phyloP scores from a whole-genome alignment of 2,113 vertebrate genomes.

The Dipodomys stephensi region DNA sequence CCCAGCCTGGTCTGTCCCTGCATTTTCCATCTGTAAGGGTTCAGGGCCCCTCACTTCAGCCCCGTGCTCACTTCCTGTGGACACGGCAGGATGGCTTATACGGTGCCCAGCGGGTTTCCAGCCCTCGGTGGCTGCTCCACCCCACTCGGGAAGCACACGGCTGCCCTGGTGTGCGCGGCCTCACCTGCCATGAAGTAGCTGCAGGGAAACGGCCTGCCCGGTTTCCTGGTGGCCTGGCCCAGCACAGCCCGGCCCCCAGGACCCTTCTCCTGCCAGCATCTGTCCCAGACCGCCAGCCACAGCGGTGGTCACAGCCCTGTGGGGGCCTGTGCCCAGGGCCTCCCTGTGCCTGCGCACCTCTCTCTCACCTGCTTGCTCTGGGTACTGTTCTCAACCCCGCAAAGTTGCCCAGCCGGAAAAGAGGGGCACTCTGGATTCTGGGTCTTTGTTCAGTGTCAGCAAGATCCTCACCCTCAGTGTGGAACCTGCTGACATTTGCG shows the following conservation, averaged over 20 bases:
- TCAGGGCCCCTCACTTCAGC: accelerated
- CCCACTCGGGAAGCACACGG: background rate
- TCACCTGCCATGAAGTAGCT: background rate
- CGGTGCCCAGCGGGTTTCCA: accelerated
- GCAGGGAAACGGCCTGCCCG: background rate
- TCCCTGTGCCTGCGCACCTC: accelerated
- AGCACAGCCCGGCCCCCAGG: background rate
- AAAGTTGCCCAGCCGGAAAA: accelerated
- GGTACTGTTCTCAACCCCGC: background rate
- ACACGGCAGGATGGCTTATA: background rate
- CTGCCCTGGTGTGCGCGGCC: background rate
- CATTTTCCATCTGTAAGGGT: background rate
- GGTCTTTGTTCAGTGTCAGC: background rate
- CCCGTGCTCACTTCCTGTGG: accelerated
- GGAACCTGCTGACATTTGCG: background rate
- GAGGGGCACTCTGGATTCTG: accelerated
- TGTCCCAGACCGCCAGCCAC: background rate
- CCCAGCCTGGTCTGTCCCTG: background rate
- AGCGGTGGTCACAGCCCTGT: background rate
- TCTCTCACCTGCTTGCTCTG: accelerated
- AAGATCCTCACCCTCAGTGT: background rate
- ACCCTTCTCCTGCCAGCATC: too few relatives aligned
- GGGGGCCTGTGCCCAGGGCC: background rate
- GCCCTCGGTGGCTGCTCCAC: background rate
- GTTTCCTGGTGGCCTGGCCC: background rate